These are phyloP conservation scores for Drosophila ezoana DNA, from an alignment of 2,888 invertebrate genomes.

Conservation along the genomic window DNA sequence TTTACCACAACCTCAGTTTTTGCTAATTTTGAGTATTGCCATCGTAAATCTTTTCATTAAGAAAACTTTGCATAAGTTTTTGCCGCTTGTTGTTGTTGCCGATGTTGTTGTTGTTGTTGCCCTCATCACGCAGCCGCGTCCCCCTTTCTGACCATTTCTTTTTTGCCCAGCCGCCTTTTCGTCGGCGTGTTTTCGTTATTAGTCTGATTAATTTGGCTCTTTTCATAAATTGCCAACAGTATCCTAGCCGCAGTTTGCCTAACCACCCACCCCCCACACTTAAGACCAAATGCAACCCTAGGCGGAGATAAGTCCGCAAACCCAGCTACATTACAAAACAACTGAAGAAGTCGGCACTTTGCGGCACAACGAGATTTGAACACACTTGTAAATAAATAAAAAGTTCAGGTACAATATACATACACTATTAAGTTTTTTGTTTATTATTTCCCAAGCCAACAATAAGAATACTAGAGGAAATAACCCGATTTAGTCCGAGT, in stretches of 20 bases:
- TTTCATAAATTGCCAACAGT: constrained; percentile 84
- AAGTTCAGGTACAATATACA: not conserved
- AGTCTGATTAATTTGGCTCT: constrained; percentile 85
- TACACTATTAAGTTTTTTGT: too few species aligned
- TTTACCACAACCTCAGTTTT: constrained; percentile 78
- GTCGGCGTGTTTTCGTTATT: constrained; percentile 84
- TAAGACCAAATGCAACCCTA: constrained; percentile 11
- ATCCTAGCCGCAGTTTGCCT: constrained; percentile 66
- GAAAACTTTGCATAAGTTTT: constrained; percentile 84
- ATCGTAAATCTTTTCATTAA: constrained; percentile 85
- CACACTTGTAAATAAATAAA: constrained; percentile 24
- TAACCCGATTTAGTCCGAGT: too few species aligned
- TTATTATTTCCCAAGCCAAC: too few species aligned
- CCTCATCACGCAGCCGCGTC: not conserved
- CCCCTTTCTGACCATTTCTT: constrained; percentile 47
- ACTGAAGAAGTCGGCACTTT: constrained; percentile 34
- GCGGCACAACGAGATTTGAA: constrained; percentile 36
- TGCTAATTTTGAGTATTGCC: constrained; percentile 81
- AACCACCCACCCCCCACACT: not conserved
- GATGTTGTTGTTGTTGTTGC: constrained; percentile 15
- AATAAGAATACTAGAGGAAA: too few species aligned
- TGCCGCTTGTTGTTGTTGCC: constrained; percentile 39
- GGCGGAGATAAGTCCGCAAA: constrained; percentile 37
- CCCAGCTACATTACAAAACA: constrained; percentile 48
- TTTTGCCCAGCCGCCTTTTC: constrained; percentile 68